Base-by-base conservation (phyloP, 2,113 vertebrate species). In the Podarcis raffonei region DNA sequence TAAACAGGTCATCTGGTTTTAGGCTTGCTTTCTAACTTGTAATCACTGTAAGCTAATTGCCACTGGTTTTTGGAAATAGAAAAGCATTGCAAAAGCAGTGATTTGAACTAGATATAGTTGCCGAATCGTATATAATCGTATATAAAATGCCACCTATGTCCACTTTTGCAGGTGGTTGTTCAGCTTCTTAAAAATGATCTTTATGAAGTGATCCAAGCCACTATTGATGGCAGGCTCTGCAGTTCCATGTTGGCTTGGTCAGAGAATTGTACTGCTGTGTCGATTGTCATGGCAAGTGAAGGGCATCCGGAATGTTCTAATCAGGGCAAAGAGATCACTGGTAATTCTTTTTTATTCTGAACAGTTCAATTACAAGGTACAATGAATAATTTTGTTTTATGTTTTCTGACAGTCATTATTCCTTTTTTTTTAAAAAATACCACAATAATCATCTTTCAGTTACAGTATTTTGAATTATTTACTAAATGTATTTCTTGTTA, bases 251-350 rank as follows among this genome's bases (percentile, higher is more conserved):
- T 97, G 83, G 53, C 93, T 86, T 99, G 98, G 98, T 92, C 83
- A 9, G 95, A 96, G 90, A 95, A 97, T 87, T 96, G 94, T 89
- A 95, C 95, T 87, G 98, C 98, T 1, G 98, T 97, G 68, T 98
- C 98, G 0, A 97, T 99, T 95, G 98, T 98, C 25, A 97, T 98
- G 97, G 98, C 98, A 88, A 98, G 98, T 71, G 92, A 95, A 1
- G 98, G 98, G 0, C 98, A 98, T 90, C 98, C 97, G 0, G 96
- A 96, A 39, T 90, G 95, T 30, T 98, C 96, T 91, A 94, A 96
- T 93, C 98, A 97, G 81, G 98, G 98, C 87, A 94, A 95, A 0
- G 95, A 97, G 86, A 96, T 98, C 81, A 97, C 96, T 91, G 98
- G 98, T 98, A 93, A 94, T 79, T 75, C 11, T 22, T 11, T 62